Base-by-base conservation (phyloP, 2,888 invertebrate genomes). In the Adineta ricciae region DNA sequence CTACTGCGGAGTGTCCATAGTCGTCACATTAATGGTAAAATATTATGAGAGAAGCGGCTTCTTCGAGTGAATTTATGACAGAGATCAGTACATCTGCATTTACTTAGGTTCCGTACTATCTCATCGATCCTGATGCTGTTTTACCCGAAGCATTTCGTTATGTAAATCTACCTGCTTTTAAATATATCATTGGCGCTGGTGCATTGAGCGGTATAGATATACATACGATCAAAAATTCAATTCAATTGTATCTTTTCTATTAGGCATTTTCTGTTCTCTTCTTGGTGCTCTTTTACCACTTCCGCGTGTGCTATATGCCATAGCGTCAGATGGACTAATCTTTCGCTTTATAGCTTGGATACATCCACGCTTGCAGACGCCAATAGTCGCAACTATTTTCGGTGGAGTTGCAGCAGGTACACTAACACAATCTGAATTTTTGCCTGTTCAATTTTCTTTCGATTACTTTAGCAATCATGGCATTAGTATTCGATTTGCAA, bases 1-100 rank as follows among this genome's bases (percentile, higher is more conserved):
- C 0, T 97, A 97, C 91, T 96, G 96, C 90, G 94, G 95, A 41
- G 94, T 97, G 73, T 95, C 97, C 0, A 94, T 95, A 0, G 94
- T 97, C 0, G 90, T 97, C 85, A 97, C 97, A 0, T 94, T 98
- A 93, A 96, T 97, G 94, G 93, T 78, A 41, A 46, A 46, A 46
- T 46, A 46, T 46, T 46, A 8, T 46, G 46, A 46, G 46, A 46
- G 46, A 46, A n/a, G n/a, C n/a, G n/a, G n/a, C n/a, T n/a, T n/a
- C n/a, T 46, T 46, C 46, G 5, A 46, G 11, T 46, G 46, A 46
- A 19, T 50, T 16, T 50, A n/a, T n/a, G n/a, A n/a, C n/a, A n/a
- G n/a, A n/a, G n/a, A n/a, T n/a, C n/a, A n/a, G n/a, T n/a, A n/a
- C 9, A 19, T 50, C 14, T 50, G 11, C 3, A 24, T n/a, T 14